phyloP scores from a whole-genome alignment of 2,113 vertebrate genomes.

The Hystrix brachyura region DNA sequence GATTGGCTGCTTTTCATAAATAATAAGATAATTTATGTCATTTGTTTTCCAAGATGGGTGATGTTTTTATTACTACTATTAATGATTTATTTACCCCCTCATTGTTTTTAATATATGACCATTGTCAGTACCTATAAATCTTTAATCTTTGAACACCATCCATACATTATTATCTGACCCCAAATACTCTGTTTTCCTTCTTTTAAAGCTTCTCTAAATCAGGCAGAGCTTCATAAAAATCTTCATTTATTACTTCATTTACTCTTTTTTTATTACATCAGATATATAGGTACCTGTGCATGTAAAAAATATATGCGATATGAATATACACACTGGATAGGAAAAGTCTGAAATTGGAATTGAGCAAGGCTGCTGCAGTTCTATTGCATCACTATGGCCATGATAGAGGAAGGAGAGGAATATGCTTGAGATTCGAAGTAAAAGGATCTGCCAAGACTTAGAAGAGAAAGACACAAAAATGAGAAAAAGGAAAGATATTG shows the following conservation, averaged over 20 bases:
- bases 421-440: not conserved
- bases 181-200: slow-evolving; percentile 40
- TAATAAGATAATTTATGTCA: not conserved
- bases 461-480: not conserved
- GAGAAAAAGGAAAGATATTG: not conserved
- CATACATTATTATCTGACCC: not conserved
- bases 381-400: not conserved
- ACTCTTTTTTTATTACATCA: not conserved
- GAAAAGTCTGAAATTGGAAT: not conserved
- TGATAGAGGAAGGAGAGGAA: not conserved
- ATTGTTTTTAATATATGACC: slow-evolving; percentile 29
- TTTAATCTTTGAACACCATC: not conserved
- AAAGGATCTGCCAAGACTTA: not conserved
- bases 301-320: not conserved
- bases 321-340: not conserved
- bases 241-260: slow-evolving; percentile 3
- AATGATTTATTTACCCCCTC: slow-evolving; percentile 38
- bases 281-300: not conserved
- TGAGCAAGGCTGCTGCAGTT: not conserved
- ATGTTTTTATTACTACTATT: slow-evolving; percentile 19
- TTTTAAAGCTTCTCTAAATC: slow-evolving; percentile 43
- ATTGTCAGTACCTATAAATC: not conserved
- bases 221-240: not conserved
- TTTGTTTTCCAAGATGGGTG: slow-evolving; percentile 5
- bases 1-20: not conserved